Evolutionary conservation across 2,888 invertebrate genomes (phyloP).

Genomic region (Leucophora obtusa): DNA sequence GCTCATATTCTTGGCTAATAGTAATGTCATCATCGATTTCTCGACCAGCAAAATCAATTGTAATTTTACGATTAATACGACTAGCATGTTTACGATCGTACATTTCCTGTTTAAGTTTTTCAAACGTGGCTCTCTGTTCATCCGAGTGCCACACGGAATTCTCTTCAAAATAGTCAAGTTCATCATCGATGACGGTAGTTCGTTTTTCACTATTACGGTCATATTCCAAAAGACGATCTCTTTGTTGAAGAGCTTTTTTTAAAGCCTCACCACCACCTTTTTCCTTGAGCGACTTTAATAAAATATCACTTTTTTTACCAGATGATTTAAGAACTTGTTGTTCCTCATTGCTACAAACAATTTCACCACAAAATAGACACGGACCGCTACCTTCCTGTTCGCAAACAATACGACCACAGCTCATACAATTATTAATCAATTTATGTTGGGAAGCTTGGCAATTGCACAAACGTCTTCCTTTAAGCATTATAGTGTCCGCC

Average conservation of each 20-base stretch:
- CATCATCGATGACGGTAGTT: conserved; percentile 86
- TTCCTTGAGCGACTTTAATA: conserved; percentile 83
- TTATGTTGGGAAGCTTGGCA: conserved; percentile 95
- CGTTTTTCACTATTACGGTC: conserved; percentile 85
- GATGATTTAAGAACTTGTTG: conserved; percentile 83
- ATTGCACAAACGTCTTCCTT: conserved; percentile 91
- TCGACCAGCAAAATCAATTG: conserved; percentile 87
- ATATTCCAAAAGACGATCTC: conserved; percentile 90
- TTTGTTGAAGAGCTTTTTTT: conserved; percentile 86
- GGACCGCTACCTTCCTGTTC: conserved; percentile 98
- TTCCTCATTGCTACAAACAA: conserved; percentile 90
- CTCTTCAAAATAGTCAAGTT: conserved; percentile 93
- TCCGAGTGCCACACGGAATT: conserved; percentile 90
- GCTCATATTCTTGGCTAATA: conserved; percentile 76
- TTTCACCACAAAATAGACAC: conserved; percentile 92
- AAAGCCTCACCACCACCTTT: conserved; percentile 85
- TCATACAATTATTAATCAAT: conserved; percentile 94
- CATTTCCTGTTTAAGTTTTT: conserved; percentile 84
- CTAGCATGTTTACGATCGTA: conserved; percentile 85
- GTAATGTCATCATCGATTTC: conserved; percentile 80
- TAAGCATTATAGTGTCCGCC: conserved; percentile 81
- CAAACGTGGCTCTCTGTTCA: conserved; percentile 83
- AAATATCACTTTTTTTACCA: conserved; percentile 84
- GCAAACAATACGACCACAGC: conserved; percentile 97
- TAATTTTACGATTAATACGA: conserved; percentile 84